Percentiles rank a stretch among this genome's conserved stretches.
Conservation (phyloP, 2,113 vertebrate species). For the Heloderma charlesbogerti region DNA sequence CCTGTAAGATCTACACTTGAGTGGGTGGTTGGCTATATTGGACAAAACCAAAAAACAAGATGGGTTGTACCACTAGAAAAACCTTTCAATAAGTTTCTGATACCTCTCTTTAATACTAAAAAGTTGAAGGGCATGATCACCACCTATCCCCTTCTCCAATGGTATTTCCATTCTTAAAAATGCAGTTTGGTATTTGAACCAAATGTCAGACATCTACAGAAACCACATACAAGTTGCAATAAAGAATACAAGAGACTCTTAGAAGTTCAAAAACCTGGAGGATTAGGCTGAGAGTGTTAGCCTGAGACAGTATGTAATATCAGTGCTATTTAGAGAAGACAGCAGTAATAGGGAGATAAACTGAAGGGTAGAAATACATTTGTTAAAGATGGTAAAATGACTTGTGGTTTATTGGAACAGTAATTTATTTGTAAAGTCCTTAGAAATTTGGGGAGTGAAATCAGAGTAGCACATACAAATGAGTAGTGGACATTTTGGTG, state of each 20-base stretch:
- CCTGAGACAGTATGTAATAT: conserved; percentile 10
- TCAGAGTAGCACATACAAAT: background rate
- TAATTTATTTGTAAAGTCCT: conserved; percentile 18
- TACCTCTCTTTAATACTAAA: accelerated
- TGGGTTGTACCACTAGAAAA: accelerated
- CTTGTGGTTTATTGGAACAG: conserved; percentile 25
- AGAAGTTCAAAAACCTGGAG: background rate
- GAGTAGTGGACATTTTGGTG: background rate
- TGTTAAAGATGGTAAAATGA: conserved; percentile 27
- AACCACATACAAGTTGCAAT: background rate
- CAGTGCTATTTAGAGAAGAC: conserved; percentile 5
- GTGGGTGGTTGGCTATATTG: background rate
- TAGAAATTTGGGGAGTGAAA: background rate
- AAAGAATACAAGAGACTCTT: accelerated
- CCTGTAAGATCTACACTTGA: background rate
- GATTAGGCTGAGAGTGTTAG: conserved; percentile 15
- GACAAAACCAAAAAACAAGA: background rate
- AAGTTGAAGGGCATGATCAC: no score
- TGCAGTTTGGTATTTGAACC: background rate
- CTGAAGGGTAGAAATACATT: accelerated
- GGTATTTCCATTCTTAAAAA: background rate
- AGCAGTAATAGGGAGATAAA: conserved; percentile 26
- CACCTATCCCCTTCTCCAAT: background rate
- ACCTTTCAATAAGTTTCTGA: background rate
- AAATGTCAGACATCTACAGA: background rate